phyloP scores from a whole-genome alignment of 1,140 invertebrate species.

The Chymomyza costata region DNA sequence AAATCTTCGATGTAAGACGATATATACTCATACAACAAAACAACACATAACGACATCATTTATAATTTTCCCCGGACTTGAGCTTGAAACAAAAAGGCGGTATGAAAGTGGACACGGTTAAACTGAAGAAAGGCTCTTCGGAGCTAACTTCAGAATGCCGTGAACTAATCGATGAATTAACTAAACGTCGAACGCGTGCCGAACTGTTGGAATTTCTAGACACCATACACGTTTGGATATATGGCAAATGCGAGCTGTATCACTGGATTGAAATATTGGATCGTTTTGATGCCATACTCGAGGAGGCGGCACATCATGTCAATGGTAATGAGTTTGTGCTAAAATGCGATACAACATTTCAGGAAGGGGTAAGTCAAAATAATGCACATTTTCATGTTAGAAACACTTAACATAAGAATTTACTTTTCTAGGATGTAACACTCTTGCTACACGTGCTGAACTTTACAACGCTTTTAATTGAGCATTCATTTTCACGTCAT shows the following conservation, averaged over 20 bases:
- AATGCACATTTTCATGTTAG: conserved; percentile 3
- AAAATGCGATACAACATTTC: conserved; percentile 84
- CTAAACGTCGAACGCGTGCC: conserved; percentile 80
- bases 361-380: conserved; percentile 77
- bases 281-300: conserved; percentile 88
- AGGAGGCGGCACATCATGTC: conserved; percentile 82
- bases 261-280: conserved; percentile 94
- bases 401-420: conserved; percentile 9
- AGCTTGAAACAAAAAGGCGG: conserved; percentile 42
- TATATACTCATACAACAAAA: too few relatives aligned
- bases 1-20: too few relatives aligned
- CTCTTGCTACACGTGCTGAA: conserved; percentile 86
- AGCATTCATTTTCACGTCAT: conserved; percentile 93
- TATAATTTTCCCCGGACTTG: too few relatives aligned
- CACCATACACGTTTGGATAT: conserved; percentile 89
- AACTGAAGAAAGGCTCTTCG: conserved; percentile 91
- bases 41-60: too few relatives aligned
- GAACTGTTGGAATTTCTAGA: conserved; percentile 85
- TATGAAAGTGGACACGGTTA: conserved; percentile 92
- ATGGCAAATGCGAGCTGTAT: conserved; percentile 93
- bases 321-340: conserved; percentile 85
- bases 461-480: conserved; percentile 91
- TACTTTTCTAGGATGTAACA: conserved; percentile 80
- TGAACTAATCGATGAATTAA: conserved; percentile 86
- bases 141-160: conserved; percentile 92